These are phyloP conservation scores for Pharmacophagus antenor DNA, from an alignment of 2,888 invertebrate species.

Conservation along the genomic window DNA sequence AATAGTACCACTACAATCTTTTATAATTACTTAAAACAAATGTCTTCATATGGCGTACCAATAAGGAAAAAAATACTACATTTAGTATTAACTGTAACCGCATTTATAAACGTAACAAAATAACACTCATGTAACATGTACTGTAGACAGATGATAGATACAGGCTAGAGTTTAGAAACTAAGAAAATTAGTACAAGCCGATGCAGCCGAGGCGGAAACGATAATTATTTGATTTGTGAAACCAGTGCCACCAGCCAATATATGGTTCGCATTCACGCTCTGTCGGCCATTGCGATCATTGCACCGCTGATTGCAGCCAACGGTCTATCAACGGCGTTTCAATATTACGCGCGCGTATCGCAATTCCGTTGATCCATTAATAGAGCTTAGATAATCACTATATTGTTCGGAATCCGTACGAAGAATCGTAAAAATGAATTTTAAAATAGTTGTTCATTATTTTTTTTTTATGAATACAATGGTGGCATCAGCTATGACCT, in stretches of 20 bases:
- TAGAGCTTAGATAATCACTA: not conserved
- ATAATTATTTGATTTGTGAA: constrained; percentile 40
- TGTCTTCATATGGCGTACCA: no score
- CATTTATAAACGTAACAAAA: no score
- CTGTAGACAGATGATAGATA: constrained; percentile 9
- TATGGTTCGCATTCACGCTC: constrained; percentile 52
- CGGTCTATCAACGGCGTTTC: constrained; percentile 21
- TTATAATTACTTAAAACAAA: no score
- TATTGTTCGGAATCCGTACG: not conserved
- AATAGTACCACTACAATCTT: no score
- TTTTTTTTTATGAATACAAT: not conserved
- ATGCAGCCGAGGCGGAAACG: constrained; percentile 46
- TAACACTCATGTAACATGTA: no score
- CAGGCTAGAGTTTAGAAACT: constrained; percentile 26
- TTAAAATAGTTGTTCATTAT: not conserved
- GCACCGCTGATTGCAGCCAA: constrained; percentile 43
- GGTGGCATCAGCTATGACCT: not conserved
- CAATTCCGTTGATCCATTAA: constrained; percentile 25
- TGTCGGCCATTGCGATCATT: constrained; percentile 51
- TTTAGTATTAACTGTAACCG: no score
- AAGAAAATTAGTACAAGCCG: constrained; percentile 26
- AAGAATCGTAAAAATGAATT: not conserved
- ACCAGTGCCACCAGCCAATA: constrained; percentile 35
- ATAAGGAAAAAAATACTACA: no score
- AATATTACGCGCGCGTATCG: constrained; percentile 27